These are phyloP conservation scores for Microcebus tavaratra DNA, from an alignment of 2,113 vertebrate species.

Conservation along the genomic window DNA sequence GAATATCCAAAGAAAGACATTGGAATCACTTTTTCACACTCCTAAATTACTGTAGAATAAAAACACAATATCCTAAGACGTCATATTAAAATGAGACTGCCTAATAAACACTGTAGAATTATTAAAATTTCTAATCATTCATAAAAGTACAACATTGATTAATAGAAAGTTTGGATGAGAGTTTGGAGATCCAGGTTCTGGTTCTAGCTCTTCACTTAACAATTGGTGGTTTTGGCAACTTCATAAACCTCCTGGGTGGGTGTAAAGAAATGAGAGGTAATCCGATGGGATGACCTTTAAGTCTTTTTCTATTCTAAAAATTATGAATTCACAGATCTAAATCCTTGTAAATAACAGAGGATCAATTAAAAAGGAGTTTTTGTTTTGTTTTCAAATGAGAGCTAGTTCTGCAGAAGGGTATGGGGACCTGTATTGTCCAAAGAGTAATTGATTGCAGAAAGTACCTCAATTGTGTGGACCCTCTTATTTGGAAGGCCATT, in stretches of 20 bases:
- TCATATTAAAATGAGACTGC: not conserved
- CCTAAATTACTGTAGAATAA: conserved; percentile 1
- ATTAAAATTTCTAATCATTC: not conserved
- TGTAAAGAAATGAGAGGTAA: not conserved
- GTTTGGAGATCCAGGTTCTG: not conserved
- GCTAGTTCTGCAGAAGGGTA: not conserved
- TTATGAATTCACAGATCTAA: not conserved
- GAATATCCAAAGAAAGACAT: not conserved
- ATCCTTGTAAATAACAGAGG: not conserved
- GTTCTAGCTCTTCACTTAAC: not conserved
- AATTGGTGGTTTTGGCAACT: not conserved
- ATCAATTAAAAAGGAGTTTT: not conserved
- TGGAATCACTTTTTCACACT: not conserved
- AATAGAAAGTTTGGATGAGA: not conserved
- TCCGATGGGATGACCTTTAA: not conserved
- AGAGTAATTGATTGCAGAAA: not conserved
- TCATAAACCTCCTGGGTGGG: not conserved
- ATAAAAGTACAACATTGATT: not conserved
- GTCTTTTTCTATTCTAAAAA: not conserved
- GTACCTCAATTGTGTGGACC: not conserved
- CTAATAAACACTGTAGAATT: not conserved
- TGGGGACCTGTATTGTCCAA: not conserved
- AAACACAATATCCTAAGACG: not conserved
- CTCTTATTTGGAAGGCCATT: not conserved
- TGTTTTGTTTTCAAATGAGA: not conserved